Evolutionary conservation across 2,888 invertebrate species (phyloP).

Genomic region (Melolontha melolontha): DNA sequence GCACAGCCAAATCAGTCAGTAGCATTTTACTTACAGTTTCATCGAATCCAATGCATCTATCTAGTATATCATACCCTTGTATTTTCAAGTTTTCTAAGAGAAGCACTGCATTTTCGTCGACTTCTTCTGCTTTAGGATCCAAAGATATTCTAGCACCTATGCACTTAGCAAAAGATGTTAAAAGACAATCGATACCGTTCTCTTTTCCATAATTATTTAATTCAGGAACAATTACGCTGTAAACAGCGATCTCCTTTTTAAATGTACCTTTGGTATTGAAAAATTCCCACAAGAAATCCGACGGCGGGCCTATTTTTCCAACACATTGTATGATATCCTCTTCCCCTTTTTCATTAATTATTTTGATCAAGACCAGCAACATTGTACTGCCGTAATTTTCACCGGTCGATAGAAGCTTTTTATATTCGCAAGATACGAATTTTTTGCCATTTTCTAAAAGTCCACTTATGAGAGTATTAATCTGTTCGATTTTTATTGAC

Average conservation of each 20-base stretch:
- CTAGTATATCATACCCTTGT: conserved; percentile 64
- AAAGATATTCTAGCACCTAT: conserved; percentile 65
- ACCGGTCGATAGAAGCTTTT: conserved; percentile 63
- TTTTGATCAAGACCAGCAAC: conserved; percentile 57
- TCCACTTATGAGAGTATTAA: neutral
- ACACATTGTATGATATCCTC: conserved; percentile 50
- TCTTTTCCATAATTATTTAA: conserved; percentile 64
- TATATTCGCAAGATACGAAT: neutral
- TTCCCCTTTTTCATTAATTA: conserved; percentile 47
- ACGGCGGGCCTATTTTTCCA: conserved; percentile 68
- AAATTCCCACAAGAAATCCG: conserved; percentile 64
- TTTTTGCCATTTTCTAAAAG: conserved; percentile 11
- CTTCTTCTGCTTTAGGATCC: conserved; percentile 50
- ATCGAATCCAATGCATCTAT: conserved; percentile 66
- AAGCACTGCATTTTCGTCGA: conserved; percentile 68
- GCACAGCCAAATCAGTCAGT: conserved; percentile 66
- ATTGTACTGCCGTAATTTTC: conserved; percentile 72
- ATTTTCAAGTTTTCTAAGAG: conserved; percentile 68
- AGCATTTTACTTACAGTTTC: conserved; percentile 64
- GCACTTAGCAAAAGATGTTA: conserved; percentile 60
- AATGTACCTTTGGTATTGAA: conserved; percentile 68
- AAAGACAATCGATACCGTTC: conserved; percentile 41
- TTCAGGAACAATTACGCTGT: conserved; percentile 64
- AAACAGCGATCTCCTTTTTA: conserved; percentile 67
- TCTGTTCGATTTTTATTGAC: neutral